Percentiles rank a stretch among this genome's conserved stretches.
phyloP scores from a whole-genome alignment of 2,113 vertebrate genomes.

The Xenopus tropicalis region DNA sequence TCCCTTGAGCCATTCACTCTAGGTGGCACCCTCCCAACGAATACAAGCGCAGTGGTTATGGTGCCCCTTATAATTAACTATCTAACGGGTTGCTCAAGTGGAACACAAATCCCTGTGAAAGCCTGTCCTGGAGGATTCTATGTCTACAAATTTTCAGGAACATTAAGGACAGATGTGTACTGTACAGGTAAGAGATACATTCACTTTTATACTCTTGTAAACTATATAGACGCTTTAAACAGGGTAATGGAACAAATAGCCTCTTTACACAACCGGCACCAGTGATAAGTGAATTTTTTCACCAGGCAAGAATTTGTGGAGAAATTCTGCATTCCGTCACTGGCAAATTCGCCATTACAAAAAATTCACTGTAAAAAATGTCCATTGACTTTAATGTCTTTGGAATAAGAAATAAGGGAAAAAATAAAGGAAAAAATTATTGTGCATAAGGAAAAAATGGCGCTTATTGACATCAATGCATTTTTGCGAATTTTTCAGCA shows the following conservation, averaged over 20 bases:
- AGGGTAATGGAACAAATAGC: not conserved
- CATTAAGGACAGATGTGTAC: not conserved
- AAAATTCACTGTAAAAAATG: too few species aligned
- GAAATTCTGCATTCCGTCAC: too few species aligned
- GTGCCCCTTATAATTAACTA: not conserved
- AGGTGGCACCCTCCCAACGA: not conserved
- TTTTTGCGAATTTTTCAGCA: too few species aligned
- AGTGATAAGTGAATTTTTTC: too few species aligned
- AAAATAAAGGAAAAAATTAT: too few species aligned
- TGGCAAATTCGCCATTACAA: too few species aligned
- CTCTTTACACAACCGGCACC: not conserved
- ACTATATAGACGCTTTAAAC: not conserved
- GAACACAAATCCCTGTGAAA: not conserved
- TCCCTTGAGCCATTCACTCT: not conserved
- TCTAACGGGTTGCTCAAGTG: not conserved
- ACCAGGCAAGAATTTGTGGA: too few species aligned
- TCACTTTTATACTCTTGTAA: not conserved
- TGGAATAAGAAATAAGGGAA: too few species aligned
- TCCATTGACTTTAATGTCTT: too few species aligned
- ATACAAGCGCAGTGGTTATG: not conserved
- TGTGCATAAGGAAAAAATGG: too few species aligned
- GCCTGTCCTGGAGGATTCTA: not conserved
- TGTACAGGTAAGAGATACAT: conserved; percentile 13
- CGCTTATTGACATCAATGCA: too few species aligned
- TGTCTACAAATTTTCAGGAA: conserved; percentile 19